phyloP scores from a whole-genome alignment of 30 jellyfish, hydroid and myxozoan species.

The Hydra vulgaris region DNA sequence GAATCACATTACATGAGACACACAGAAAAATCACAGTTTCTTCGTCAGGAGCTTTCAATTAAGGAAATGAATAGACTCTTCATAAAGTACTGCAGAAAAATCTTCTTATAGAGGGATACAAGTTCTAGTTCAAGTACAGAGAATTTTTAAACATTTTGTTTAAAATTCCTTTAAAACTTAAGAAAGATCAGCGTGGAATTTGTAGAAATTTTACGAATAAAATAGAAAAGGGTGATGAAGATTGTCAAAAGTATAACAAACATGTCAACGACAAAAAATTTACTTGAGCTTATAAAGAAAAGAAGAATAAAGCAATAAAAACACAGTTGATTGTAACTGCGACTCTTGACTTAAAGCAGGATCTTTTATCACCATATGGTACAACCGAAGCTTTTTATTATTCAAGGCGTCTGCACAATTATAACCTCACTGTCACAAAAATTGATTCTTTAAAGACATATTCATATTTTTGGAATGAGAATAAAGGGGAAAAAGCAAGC shows the following conservation, averaged over 20 bases:
- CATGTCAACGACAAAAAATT: too few species aligned
- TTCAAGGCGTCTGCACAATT: slow-evolving; percentile 4
- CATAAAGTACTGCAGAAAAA: too few species aligned
- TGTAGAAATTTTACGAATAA: too few species aligned
- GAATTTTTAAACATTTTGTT: not conserved
- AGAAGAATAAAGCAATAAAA: too few species aligned
- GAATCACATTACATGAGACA: too few species aligned
- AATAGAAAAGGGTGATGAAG: too few species aligned
- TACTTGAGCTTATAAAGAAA: too few species aligned
- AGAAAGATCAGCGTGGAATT: too few species aligned
- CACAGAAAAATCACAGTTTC: too few species aligned
- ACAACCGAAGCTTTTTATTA: not conserved
- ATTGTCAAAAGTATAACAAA: too few species aligned
- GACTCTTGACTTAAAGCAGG: not conserved
- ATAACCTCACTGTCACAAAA: not conserved
- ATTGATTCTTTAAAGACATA: not conserved
- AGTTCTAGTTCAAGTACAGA: not conserved
- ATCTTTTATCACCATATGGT: not conserved
- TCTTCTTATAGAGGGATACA: not conserved
- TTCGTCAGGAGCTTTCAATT: not conserved
- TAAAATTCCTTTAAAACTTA: not conserved
- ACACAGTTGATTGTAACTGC: too few species aligned
- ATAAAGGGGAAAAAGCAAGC: not conserved
- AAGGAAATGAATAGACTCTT: too few species aligned
- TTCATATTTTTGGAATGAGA: not conserved